These are phyloP conservation scores for Drosophila azteca DNA, from an alignment of 1,140 invertebrate genomes.

Conservation along the genomic window DNA sequence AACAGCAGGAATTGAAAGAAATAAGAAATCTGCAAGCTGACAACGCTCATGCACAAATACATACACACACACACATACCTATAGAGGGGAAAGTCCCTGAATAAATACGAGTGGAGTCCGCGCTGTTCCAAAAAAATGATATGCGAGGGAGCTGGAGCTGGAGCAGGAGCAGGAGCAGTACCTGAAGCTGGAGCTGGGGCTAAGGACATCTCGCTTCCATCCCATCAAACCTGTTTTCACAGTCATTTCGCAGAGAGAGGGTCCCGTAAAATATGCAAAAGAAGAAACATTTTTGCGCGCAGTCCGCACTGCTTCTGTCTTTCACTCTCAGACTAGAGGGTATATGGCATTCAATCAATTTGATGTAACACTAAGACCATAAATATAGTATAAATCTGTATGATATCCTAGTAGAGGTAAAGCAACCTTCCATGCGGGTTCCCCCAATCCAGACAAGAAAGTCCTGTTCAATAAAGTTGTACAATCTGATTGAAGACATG, in stretches of 20 bases:
- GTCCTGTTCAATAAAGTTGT: too few species aligned
- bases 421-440: too few species aligned
- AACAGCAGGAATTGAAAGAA: conserved; percentile 31
- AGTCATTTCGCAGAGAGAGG: conserved; percentile 69
- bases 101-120: conserved; percentile 50
- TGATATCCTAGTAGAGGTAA: too few species aligned
- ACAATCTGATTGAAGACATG: too few species aligned
- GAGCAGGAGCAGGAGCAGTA: neutral
- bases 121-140: conserved; percentile 63
- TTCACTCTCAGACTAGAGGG: conserved; percentile 16
- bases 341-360: conserved; percentile 1
- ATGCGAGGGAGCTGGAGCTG: conserved; percentile 38
- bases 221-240: conserved; percentile 71
- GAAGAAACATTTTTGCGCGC: conserved; percentile 65
- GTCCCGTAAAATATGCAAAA: conserved; percentile 76
- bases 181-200: neutral
- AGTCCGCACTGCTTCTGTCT: conserved; percentile 24
- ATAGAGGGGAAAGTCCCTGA: conserved; percentile 24
- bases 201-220: conserved; percentile 33
- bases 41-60: conserved; percentile 26
- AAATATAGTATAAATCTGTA: too few species aligned
- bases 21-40: conserved; percentile 76
- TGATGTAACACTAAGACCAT: neutral
- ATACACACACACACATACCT: conserved; percentile 2
- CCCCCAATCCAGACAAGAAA: too few species aligned